phyloP scores from a whole-genome alignment of 1,140 invertebrate genomes.

The Atta cephalotes region DNA sequence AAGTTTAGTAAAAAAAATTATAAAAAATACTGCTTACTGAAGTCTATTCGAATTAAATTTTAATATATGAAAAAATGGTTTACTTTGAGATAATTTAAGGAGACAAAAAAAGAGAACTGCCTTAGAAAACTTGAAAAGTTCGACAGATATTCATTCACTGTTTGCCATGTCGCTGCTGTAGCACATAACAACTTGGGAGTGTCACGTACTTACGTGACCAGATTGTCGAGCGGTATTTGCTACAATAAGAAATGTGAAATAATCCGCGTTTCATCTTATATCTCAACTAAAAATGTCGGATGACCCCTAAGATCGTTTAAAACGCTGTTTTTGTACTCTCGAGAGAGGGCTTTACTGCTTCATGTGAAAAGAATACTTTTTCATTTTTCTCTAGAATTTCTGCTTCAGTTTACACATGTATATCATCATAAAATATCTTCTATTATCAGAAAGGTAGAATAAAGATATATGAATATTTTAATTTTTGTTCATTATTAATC shows the following conservation, averaged over 20 bases:
- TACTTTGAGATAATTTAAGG: neutral
- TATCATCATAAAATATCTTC: neutral
- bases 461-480: too few species aligned
- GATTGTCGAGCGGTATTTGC: conserved; percentile 52
- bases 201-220: conserved; percentile 66
- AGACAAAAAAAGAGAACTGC: neutral
- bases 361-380: neutral
- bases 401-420: neutral
- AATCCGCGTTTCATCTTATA: conserved; percentile 3
- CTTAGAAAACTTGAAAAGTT: conserved; percentile 18
- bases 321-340: conserved; percentile 45
- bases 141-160: conserved; percentile 44
- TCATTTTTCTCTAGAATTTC: neutral
- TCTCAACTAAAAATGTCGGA: conserved; percentile 18
- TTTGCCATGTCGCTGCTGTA: neutral
- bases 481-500: neutral
- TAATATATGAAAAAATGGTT: neutral
- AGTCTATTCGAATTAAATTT: conserved; percentile 1
- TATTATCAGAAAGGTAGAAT: neutral
- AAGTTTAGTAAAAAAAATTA: neutral
- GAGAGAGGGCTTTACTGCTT: conserved; percentile 14
- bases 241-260: conserved; percentile 12
- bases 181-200: conserved; percentile 6
- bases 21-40: neutral
- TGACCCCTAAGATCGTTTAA: conserved; percentile 51